phyloP scores from a whole-genome alignment of 2,113 vertebrate species.

The Enhydra lutris region DNA sequence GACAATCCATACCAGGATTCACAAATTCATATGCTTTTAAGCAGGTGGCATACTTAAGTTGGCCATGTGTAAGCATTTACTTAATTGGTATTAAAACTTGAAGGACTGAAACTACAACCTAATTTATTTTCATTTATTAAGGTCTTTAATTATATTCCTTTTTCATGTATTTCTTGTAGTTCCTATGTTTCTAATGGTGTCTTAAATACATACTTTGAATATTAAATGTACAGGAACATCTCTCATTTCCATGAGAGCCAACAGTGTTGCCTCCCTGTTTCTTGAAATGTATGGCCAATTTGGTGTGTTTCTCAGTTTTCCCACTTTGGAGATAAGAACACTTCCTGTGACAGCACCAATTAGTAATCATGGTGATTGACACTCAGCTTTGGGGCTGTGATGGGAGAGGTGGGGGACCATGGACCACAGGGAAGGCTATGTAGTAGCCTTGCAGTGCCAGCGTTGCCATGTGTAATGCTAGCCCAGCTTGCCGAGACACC shows the following conservation, averaged over 20 bases:
- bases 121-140: background rate
- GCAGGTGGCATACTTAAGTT: background rate
- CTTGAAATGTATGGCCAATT: background rate
- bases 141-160: background rate
- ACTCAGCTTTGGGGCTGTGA: background rate
- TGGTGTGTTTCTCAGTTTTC: background rate
- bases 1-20: background rate
- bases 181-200: background rate
- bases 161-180: background rate
- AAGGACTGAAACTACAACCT: background rate
- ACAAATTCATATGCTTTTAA: background rate
- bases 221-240: background rate
- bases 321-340: background rate
- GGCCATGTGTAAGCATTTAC: background rate
- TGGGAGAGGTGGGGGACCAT: rapidly evolving
- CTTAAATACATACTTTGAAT: background rate
- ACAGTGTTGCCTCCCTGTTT: background rate
- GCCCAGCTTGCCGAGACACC: background rate
- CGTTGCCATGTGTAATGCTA: background rate
- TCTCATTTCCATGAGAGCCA: background rate
- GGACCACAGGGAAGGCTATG: background rate
- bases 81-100: constrained; percentile 5
- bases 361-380: background rate
- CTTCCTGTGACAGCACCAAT: background rate
- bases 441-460: rapidly evolving